Base-by-base conservation (phyloP, 2,888 invertebrate species). In the Thalpophila matura region DNA sequence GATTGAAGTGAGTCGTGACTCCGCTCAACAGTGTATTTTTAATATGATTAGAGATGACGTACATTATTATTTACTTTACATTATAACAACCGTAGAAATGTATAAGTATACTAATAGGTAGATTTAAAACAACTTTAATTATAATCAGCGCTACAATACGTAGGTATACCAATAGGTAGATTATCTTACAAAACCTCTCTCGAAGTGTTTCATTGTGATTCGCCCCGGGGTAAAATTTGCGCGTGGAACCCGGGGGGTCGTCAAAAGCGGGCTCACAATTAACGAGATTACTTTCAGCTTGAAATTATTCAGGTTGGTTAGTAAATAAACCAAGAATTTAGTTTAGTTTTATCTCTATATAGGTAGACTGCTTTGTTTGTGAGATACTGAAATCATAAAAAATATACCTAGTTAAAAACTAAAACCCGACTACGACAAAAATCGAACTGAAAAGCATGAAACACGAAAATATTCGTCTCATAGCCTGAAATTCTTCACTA, bases 251-350 rank as follows among this genome's bases (percentile, higher is more conserved):
- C 16, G 37, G 12, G 27, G 31, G 43, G 38, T 49, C 26, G 49
- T n/a, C n/a, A 45, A 42, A 24, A 27, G 29, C 35, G 40, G n/a
- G n/a, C 10, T 31, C 56, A 45, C 42, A 31, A 65, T 72, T 61
- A 66, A 61, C 9, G 5, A 38, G 67, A 56, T 61, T 55, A 49
- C 40, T 4, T 42, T 60, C 45, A 38, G 14, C 20, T 29, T 56
- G 26, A 49, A 10, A 49, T 38, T 50, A 29, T 60, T 64, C 40
- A 42, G 46, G 43, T 60, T 51, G 31, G 31, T 50, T 57, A 33
- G 31, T 40, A 50, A 56, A 37, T 68, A 58, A 53, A 38, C 20
- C 26, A 6, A 1, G 4, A 14, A 9, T 38, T 49, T 22, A 22
- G 4, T 31, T 46, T 33, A 16, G 4, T 31, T 16, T 27, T 16